Conservation (phyloP, 2,797 vertebrate species). For the Tamandua tetradactyla region DNA sequence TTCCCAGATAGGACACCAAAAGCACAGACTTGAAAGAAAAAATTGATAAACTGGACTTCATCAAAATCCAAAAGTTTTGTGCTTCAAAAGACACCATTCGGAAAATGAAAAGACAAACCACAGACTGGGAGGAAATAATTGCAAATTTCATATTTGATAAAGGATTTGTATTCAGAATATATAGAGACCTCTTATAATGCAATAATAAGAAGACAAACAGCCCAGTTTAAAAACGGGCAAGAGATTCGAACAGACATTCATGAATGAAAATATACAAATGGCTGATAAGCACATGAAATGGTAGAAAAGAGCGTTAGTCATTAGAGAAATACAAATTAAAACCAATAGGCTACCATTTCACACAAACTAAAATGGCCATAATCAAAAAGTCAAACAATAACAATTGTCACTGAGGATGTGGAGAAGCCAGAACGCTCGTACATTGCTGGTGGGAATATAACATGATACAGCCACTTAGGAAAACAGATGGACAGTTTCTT, state of each 20-base stretch:
- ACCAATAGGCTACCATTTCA: not conserved
- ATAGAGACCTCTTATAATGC: not conserved
- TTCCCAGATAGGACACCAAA: not conserved
- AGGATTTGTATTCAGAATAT: not conserved
- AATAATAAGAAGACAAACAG: too few relatives aligned
- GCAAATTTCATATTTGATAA: not conserved
- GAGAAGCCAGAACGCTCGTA: not conserved
- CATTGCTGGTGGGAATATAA: not conserved
- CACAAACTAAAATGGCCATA: not conserved
- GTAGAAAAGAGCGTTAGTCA: too few relatives aligned
- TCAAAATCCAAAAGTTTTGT: not conserved
- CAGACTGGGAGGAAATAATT: not conserved
- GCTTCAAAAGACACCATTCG: not conserved
- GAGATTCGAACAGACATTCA: not conserved
- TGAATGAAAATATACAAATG: not conserved
- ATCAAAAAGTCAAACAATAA: not conserved
- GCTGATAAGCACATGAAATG: not conserved
- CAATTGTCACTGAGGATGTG: not conserved
- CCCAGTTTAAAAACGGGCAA: not conserved
- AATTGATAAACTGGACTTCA: not conserved
- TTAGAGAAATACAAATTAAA: too few relatives aligned
- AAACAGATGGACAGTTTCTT: too few relatives aligned
- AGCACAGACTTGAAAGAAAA: not conserved
- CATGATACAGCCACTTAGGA: too few relatives aligned
- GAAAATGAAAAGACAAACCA: not conserved